phyloP scores from a whole-genome alignment of 2,888 invertebrate genomes.

The Stenotaenia linearis region DNA sequence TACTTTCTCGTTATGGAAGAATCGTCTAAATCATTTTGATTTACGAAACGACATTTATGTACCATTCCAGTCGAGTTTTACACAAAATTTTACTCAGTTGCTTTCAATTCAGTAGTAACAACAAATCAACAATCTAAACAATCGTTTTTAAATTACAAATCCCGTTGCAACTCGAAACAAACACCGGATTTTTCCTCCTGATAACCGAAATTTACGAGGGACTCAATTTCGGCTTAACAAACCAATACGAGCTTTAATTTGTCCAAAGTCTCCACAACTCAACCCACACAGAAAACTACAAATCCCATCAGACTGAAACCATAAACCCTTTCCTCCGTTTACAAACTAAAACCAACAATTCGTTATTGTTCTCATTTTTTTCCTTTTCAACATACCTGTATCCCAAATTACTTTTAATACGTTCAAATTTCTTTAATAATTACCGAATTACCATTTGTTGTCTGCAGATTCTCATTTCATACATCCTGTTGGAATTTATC shows the following conservation, averaged over 20 bases:
- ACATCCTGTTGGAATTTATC: slow-evolving; percentile 10
- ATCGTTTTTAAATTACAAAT: too few species aligned
- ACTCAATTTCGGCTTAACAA: neutral
- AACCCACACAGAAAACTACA: neutral
- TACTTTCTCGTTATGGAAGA: neutral
- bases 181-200: neutral
- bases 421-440: slow-evolving; percentile 1
- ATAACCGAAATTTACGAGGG: neutral
- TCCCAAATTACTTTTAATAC: slow-evolving; percentile 3
- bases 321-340: neutral
- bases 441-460: neutral
- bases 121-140: neutral
- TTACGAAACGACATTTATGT: slow-evolving; percentile 16
- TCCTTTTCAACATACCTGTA: neutral
- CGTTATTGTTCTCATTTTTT: neutral
- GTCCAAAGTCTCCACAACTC: neutral
- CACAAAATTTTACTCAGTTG: slow-evolving; percentile 7
- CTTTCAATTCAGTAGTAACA: neutral
- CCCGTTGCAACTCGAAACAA: neutral
- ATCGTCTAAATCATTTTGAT: neutral
- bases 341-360: neutral
- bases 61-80: neutral
- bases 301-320: neutral
- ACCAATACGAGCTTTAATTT: neutral
- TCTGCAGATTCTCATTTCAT: neutral